Evolutionary conservation across 2,113 vertebrate species (phyloP).

Genomic region (Gallinago undulata): DNA sequence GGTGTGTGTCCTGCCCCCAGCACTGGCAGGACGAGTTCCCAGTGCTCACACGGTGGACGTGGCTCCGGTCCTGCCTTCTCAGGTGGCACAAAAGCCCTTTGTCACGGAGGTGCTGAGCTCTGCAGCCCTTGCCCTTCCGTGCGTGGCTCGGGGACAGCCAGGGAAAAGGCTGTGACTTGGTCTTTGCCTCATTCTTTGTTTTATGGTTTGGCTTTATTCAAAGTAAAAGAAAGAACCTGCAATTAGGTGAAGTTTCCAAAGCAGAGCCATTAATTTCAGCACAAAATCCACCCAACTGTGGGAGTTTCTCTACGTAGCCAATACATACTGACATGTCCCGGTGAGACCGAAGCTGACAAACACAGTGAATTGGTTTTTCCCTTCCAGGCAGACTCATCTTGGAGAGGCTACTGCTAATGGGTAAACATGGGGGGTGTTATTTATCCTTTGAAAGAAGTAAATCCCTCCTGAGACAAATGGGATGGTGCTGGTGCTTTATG

Average conservation of each 20-base stretch:
- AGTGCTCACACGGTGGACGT: rapidly evolving
- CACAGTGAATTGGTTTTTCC: not conserved
- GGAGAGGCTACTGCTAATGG: not conserved
- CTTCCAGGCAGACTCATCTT: not conserved
- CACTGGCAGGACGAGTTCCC: not conserved
- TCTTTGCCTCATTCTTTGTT: not conserved
- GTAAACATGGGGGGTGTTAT: not conserved
- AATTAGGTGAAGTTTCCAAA: not conserved
- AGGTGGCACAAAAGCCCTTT: not conserved
- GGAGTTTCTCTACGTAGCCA: not conserved
- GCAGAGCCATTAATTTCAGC: not conserved
- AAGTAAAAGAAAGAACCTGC: not conserved
- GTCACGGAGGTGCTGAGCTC: not conserved
- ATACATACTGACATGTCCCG: not conserved
- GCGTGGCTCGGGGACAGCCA: rapidly evolving
- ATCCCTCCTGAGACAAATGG: not conserved
- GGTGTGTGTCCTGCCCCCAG: not conserved
- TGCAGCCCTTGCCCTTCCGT: not conserved
- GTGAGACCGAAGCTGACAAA: not conserved
- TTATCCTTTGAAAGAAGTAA: not conserved
- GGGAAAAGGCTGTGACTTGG: not conserved
- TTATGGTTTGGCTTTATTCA: not conserved
- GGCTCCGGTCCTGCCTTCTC: not conserved
- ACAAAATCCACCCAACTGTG: not conserved
- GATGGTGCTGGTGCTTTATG: not conserved